A percentile compares a stretch with the other conserved stretches of the same genome.
Evolutionary conservation across 2,113 vertebrate genomes (phyloP).

Genomic region (Leptodactylus fuscus): DNA sequence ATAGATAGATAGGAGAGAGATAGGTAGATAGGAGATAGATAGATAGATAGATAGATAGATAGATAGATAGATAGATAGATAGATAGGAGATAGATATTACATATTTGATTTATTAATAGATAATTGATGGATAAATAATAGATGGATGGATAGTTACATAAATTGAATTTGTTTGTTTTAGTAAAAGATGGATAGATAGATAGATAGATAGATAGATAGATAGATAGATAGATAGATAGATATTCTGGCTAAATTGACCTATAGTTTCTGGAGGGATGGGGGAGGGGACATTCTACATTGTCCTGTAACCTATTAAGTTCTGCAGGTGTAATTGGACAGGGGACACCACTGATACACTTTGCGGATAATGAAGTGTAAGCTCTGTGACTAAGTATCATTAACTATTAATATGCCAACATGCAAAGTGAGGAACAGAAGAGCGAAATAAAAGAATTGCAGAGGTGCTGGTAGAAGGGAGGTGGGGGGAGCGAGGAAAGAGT

Average conservation of each 20-base stretch:
- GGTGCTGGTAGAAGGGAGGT: not conserved
- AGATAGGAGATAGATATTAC: no score
- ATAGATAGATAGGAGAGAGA: not conserved
- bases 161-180: no score
- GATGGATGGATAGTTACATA: no score
- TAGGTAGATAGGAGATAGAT: not conserved
- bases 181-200: no score
- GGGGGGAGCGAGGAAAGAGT: not conserved
- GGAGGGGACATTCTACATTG: not conserved
- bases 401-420: not conserved
- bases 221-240: slow-evolving; percentile 6
- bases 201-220: not conserved
- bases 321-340: not conserved
- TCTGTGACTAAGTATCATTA: not conserved
- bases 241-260: not conserved
- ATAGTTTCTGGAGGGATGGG: not conserved
- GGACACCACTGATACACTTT: not conserved
- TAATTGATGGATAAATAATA: no score
- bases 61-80: no score
- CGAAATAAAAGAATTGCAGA: not conserved
- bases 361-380: not conserved
- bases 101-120: no score
- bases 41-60: not conserved
- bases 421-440: not conserved
- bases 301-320: not conserved